These are phyloP conservation scores for Ephestia elutella DNA, from an alignment of 1,140 invertebrate species.

Conservation along the genomic window DNA sequence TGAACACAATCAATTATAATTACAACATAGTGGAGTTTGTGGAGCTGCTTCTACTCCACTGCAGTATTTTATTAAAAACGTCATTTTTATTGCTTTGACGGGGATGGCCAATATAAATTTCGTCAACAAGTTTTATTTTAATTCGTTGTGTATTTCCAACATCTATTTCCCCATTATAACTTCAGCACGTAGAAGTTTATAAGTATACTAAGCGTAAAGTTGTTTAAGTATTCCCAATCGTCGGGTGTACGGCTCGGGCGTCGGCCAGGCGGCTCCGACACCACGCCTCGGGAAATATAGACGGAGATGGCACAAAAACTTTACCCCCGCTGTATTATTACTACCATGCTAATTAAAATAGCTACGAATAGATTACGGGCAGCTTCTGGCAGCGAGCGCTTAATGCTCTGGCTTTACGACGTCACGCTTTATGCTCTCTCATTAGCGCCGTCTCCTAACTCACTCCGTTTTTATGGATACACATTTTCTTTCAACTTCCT, in stretches of 20 bases:
- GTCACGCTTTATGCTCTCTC: constrained; percentile 67
- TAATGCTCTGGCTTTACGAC: constrained; percentile 67
- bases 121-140: constrained; percentile 16
- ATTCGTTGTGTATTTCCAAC: constrained; percentile 22
- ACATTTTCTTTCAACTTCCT: constrained; percentile 35
- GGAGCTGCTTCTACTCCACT: no score
- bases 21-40: no score
- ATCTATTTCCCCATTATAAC: constrained; percentile 48
- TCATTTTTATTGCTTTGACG: no score
- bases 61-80: no score
- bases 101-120: constrained; percentile 14
- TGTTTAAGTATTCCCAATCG: constrained; percentile 53
- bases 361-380: constrained; percentile 66
- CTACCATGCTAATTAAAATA: constrained; percentile 69
- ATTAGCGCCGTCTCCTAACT: constrained; percentile 59
- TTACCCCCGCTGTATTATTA: constrained; percentile 59
- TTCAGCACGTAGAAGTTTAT: constrained; percentile 39
- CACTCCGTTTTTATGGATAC: constrained; percentile 53
- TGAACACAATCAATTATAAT: no score
- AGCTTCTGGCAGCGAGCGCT: constrained; percentile 62
- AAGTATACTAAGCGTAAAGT: constrained; percentile 58
- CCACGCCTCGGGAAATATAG: constrained; percentile 40
- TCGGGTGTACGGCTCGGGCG: not conserved
- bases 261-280: constrained; percentile 3
- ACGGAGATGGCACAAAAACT: constrained; percentile 61